phyloP scores from a whole-genome alignment of 2,888 invertebrate genomes.

The Rhopalosiphum nymphaeae region DNA sequence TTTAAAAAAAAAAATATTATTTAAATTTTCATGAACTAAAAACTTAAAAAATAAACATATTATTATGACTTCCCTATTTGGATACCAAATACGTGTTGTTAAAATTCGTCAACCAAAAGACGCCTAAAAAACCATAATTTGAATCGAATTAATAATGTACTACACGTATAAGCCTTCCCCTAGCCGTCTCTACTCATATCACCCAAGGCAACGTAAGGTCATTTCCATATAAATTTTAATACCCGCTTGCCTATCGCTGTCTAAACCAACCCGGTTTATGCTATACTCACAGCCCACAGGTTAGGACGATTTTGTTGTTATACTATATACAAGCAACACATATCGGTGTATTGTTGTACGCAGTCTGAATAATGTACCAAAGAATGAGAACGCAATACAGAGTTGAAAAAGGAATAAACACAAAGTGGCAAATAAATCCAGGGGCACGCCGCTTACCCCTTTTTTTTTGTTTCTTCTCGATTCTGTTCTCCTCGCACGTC shows the following conservation, averaged over 20 bases:
- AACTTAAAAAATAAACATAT: not conserved
- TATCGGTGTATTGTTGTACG: slow-evolving; percentile 2
- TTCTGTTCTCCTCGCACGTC: slow-evolving; percentile 53
- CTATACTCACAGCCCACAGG: not conserved
- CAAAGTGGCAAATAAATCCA: slow-evolving; percentile 53
- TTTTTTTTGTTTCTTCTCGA: slow-evolving; percentile 44
- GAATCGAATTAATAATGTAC: slow-evolving; percentile 40
- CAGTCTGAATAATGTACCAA: slow-evolving; percentile 36
- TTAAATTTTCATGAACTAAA: not conserved
- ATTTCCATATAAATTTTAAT: slow-evolving; percentile 31
- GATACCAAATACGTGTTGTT: not conserved
- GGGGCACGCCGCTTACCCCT: slow-evolving; percentile 14
- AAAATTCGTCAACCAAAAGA: not conserved
- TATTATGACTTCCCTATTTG: not conserved
- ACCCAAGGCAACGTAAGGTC: slow-evolving; percentile 17
- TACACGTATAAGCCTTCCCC: not conserved
- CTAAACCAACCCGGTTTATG: not conserved
- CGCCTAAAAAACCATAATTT: slow-evolving; percentile 28
- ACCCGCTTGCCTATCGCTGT: not conserved
- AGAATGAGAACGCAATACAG: slow-evolving; percentile 1
- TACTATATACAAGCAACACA: not conserved
- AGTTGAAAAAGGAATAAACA: slow-evolving; percentile 35
- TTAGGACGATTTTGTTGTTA: slow-evolving; percentile 31
- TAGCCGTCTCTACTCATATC: not conserved
- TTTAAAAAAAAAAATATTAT: not conserved